phyloP scores from a whole-genome alignment of 2,888 invertebrate species.

The Scelioninae gen. 2 region DNA sequence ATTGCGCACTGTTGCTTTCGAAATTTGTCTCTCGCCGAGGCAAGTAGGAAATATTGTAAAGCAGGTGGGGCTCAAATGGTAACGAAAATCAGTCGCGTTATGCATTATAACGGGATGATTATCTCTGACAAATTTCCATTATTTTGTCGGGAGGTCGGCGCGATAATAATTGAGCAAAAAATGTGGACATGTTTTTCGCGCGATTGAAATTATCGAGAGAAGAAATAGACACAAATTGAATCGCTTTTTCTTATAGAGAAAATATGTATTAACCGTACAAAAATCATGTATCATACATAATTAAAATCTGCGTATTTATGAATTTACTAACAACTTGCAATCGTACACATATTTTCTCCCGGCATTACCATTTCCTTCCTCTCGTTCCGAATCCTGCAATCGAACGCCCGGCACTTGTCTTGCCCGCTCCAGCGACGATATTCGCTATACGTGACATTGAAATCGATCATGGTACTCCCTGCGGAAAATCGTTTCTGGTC shows the following conservation, averaged over 20 bases:
- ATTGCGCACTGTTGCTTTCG: constrained; percentile 28
- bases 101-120: constrained; percentile 31
- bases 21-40: constrained; percentile 25
- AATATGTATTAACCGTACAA: too few relatives aligned
- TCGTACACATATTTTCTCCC: constrained; percentile 60
- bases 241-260: too few relatives aligned
- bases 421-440: constrained; percentile 21
- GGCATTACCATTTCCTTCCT: constrained; percentile 61
- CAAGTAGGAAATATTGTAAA: constrained; percentile 62
- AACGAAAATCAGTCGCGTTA: constrained; percentile 52
- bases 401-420: constrained; percentile 48
- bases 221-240: too few relatives aligned
- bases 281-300: too few relatives aligned
- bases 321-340: too few relatives aligned
- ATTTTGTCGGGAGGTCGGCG: constrained; percentile 67
- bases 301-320: too few relatives aligned
- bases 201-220: too few relatives aligned
- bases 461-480: constrained; percentile 54
- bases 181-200: too few relatives aligned
- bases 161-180: too few relatives aligned
- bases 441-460: constrained; percentile 50
- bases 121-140: constrained; percentile 66
- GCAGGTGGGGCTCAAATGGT: constrained; percentile 56
- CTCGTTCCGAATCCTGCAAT: constrained; percentile 50
- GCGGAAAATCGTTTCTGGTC: constrained; percentile 51